A percentile compares a stretch with the other conserved stretches of the same genome.
Evolutionary conservation across 2,888 invertebrate species (phyloP).

Genomic region (Ormyrus rosae): DNA sequence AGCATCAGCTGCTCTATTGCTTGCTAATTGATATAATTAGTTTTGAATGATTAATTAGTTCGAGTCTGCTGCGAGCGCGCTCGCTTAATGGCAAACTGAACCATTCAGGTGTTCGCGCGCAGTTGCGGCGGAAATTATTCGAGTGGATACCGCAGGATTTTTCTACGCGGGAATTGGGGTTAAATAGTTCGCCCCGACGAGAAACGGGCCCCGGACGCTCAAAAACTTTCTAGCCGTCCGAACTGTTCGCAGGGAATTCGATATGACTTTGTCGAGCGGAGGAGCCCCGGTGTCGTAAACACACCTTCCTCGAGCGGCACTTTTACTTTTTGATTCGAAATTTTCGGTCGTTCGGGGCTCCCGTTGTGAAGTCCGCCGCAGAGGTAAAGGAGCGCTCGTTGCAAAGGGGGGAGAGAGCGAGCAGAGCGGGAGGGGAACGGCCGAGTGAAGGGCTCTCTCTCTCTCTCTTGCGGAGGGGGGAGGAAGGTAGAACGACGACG

Average conservation of each 20-base stretch:
- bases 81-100: too few species aligned
- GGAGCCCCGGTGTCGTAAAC: too few species aligned
- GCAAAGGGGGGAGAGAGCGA: conserved; percentile 25
- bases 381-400: conserved; percentile 2
- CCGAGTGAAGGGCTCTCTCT: conserved; percentile 27
- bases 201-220: not conserved
- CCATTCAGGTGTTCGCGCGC: too few species aligned
- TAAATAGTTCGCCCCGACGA: not conserved
- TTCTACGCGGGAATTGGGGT: not conserved
- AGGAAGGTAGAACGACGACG: conserved; percentile 51
- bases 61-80: too few species aligned
- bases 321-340: too few species aligned
- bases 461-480: not conserved
- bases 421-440: conserved; percentile 16
- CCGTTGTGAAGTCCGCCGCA: conserved; percentile 36
- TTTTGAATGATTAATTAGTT: too few species aligned
- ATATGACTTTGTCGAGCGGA: conserved; percentile 20
- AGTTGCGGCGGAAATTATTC: too few species aligned
- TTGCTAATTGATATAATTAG: too few species aligned
- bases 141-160: not conserved
- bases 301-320: too few species aligned
- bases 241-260: conserved; percentile 14
- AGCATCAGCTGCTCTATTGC: too few species aligned
- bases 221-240: conserved; percentile 19
- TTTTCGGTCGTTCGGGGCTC: too few species aligned